These are phyloP conservation scores for Cremastobaeus sp. DNA, from an alignment of 2,888 invertebrate species.

Conservation along the genomic window DNA sequence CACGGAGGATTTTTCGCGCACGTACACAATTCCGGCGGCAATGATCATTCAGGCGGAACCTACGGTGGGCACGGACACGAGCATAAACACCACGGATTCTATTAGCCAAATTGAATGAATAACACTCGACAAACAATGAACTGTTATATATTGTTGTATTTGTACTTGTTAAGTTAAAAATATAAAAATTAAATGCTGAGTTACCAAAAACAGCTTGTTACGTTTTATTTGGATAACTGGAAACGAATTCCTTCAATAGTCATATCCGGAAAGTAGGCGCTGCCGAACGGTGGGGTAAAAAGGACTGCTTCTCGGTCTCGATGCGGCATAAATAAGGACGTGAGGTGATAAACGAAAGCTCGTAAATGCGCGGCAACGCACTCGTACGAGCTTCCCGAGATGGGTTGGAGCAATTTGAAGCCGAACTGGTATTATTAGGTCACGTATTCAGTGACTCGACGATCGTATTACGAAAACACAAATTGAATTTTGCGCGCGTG, in stretches of 20 bases:
- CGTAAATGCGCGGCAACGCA: conserved; percentile 19
- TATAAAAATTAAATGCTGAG: conserved; percentile 19
- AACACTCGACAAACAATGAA: background rate
- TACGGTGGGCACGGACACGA: conserved; percentile 68
- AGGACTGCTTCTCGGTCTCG: background rate
- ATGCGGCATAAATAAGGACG: conserved; percentile 1
- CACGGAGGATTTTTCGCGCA: conserved; percentile 76
- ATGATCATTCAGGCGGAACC: conserved; percentile 72
- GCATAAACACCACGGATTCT: conserved; percentile 53
- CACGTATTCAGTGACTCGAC: conserved; percentile 65
- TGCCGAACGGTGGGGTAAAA: too few relatives aligned
- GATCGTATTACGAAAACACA: conserved; percentile 62
- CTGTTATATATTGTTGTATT: conserved; percentile 37
- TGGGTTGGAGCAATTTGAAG: conserved; percentile 22
- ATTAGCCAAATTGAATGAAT: background rate
- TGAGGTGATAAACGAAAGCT: conserved; percentile 33
- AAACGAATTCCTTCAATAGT: conserved; percentile 1
- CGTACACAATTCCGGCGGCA: conserved; percentile 73
- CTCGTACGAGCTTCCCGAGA: conserved; percentile 2
- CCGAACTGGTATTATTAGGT: conserved; percentile 63
- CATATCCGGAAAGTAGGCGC: too few relatives aligned
- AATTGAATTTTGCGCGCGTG: conserved; percentile 69
- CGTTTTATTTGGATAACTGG: conserved; percentile 8
- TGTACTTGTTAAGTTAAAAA: conserved; percentile 30
- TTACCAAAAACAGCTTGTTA: conserved; percentile 13